Evolutionary conservation across 2,888 invertebrate genomes (phyloP).

Genomic region (Coelopa pilipes): DNA sequence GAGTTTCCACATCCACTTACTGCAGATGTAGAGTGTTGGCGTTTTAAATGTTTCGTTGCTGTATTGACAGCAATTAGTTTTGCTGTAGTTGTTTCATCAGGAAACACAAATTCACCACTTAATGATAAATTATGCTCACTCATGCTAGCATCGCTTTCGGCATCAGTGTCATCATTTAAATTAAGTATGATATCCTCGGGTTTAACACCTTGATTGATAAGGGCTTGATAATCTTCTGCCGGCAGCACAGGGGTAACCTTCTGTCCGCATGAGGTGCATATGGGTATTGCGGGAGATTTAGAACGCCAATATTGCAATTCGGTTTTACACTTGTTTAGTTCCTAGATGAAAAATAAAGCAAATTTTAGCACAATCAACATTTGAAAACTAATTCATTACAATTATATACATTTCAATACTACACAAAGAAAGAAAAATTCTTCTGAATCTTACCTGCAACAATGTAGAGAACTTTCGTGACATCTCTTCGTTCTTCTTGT

Average conservation of each 20-base stretch:
- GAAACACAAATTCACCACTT: conserved; percentile 56
- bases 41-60: conserved; percentile 61
- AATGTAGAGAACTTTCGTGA: conserved; percentile 89
- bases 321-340: conserved; percentile 91
- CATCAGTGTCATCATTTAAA: conserved; percentile 59
- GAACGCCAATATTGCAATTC: conserved; percentile 92
- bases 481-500: conserved; percentile 90
- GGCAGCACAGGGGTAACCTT: conserved; percentile 68
- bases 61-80: conserved; percentile 61
- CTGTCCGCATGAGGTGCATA: conserved; percentile 80
- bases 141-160: conserved; percentile 54
- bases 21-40: conserved; percentile 48
- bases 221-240: conserved; percentile 72
- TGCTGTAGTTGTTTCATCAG: conserved; percentile 63
- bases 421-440: neutral
- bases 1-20: conserved; percentile 14
- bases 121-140: conserved; percentile 44
- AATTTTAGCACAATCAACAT: neutral
- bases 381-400: neutral
- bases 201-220: conserved; percentile 72
- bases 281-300: conserved; percentile 82
- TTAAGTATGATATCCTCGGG: conserved; percentile 68
- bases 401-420: neutral
- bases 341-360: conserved; percentile 68
- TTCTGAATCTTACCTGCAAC: conserved; percentile 72